These are phyloP conservation scores for Pantherophis guttatus DNA, from an alignment of 2,113 vertebrate species.

Conservation along the genomic window DNA sequence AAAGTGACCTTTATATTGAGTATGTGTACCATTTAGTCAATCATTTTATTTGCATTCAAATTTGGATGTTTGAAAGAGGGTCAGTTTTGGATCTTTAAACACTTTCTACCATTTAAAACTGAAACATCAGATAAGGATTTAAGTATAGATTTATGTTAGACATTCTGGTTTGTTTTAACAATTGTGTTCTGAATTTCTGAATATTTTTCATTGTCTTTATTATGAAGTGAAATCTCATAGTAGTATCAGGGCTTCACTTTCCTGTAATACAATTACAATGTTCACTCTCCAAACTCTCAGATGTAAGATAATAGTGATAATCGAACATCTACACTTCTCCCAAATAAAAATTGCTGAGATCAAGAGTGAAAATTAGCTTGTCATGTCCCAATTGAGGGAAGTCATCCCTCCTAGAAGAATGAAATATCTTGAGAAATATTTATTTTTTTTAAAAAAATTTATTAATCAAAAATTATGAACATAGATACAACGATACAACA, in stretches of 20 bases:
- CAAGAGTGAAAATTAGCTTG: neutral
- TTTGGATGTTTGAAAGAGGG: neutral
- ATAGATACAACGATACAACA: too few relatives aligned
- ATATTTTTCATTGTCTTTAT: neutral
- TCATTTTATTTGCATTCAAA: neutral
- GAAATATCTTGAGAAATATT: too few relatives aligned
- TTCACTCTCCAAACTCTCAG: neutral
- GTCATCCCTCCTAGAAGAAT: too few relatives aligned
- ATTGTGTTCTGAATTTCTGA: neutral
- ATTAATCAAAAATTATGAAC: too few relatives aligned
- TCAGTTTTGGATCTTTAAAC: neutral
- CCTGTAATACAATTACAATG: neutral
- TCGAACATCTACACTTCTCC: neutral
- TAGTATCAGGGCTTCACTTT: neutral
- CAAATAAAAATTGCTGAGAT: neutral
- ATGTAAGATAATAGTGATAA: neutral
- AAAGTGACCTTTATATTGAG: neutral
- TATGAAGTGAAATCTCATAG: neutral
- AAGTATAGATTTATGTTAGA: neutral
- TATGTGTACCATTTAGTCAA: neutral
- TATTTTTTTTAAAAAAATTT: too few relatives aligned
- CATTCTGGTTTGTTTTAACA: neutral
- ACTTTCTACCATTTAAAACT: neutral
- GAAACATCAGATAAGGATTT: neutral
- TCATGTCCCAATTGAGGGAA: neutral